Evolutionary conservation across 37 sponge, comb jelly and placozoan species (phyloP), one percentile per base, ranked within the genome.

Genomic region (Chondrosia reniformis): DNA sequence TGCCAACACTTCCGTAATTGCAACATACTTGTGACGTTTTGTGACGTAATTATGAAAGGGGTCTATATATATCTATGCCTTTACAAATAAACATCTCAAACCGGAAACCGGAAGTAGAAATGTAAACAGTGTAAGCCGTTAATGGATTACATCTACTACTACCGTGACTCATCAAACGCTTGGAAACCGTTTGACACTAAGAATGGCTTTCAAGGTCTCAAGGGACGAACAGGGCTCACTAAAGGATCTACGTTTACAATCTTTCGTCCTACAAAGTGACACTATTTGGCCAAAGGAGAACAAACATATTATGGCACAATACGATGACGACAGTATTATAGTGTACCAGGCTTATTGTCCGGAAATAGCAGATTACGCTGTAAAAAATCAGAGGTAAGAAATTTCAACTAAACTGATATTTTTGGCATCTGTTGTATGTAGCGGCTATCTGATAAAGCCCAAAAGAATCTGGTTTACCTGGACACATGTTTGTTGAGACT

Each of bases 291-390:
- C 91, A 5, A 46, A 74, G 37, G 83, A 80, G 32, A 87, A 87
- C 17, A 77, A 46, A 32, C 91, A 91, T 25, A 79, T 91, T 46
- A 52, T 91, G 46, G 91, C 91, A 25, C 91, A 91, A 59, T 91
- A 79, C 64, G 91, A 91, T 74, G 84, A 81, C 4, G 77, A 91
- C 40, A 78, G 37, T 42, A 45, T 91, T 19, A 80, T 83, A 1
- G 91, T 91, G 10, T 91, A 91, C 52, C 91, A 91, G 61, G 91
- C 91, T 33, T 91, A 76, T 76, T 79, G 80, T 38, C 83, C 87
- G 0, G 78, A 83, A 64, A 91, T 91, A 19, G 91, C 87, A 0
- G 79, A 83, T 4, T 90, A 82, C 61, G 91, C 91, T 12, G 76
- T 85, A 13, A 38, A 74, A 56, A 52, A 85, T 74, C 91, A 85